Base-by-base conservation (phyloP, 2,113 vertebrate genomes). In the Gymnorhina tibicen region DNA sequence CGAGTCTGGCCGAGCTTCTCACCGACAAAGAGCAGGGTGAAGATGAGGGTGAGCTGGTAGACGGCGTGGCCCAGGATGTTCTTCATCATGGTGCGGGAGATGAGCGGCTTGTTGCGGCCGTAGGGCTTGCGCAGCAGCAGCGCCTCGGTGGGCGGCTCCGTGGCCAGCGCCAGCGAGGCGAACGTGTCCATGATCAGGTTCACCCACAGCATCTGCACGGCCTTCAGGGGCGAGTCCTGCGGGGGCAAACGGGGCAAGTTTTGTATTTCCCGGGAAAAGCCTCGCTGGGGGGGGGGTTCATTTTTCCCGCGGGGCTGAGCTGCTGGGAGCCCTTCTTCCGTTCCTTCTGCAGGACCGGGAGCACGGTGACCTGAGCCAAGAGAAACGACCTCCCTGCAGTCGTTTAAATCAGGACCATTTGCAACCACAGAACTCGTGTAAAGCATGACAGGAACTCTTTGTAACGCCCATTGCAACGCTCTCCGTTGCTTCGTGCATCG, bases 151-250 rank as follows among this genome's bases (percentile, higher is more conserved):
- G 99, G 99, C 2, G 99, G 99, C 94, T 99, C 99, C 0, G 99
- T 99, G 97, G 99, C 99, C 95, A 99, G 97, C 58, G 99, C 99
- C 75, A 99, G 96, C 4, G 99, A 99, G 9, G 99, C 99, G n/a
- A 99, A 98, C 1, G 99, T 99, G 97, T 99, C 99, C 99, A 99
- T 99, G 98, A 99, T 99, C 58, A 99, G 98, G 96, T 99, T 99
- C 18, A 99, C 99, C 99, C 99, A 99, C 69, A 99, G 86, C 99
- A 99, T 99, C 98, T 99, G 99, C 58, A 99, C 99, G 1, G 99
- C 99, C 85, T 99, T 99, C 96, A 99, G 93, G 1, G 99, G 99
- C 20, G 99, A 99, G 92, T 99, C 99, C 80, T 82, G 64, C 2
- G n/a, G 28, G 62, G 41, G 16, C 4, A 50, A 33, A n/a, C 10